A percentile compares a stretch with the other conserved stretches of the same genome.
phyloP scores from a whole-genome alignment of 2,113 vertebrate genomes.

The Spheniscus mendiculus region DNA sequence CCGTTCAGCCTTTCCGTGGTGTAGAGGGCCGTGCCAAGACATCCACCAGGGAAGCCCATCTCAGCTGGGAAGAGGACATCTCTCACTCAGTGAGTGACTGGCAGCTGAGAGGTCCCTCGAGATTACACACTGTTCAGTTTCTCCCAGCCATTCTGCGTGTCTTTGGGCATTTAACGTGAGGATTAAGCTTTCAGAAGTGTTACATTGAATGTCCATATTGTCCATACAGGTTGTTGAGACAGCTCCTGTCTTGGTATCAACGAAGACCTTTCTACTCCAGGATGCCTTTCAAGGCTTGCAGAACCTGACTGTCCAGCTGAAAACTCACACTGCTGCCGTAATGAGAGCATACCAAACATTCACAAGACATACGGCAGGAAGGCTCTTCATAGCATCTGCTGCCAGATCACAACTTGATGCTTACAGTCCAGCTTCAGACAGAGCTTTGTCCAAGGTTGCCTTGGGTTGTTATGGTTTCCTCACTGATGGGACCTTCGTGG shows the following conservation, averaged over 20 bases:
- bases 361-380: background rate
- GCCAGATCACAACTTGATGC: background rate
- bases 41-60: background rate
- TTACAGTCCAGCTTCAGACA: background rate
- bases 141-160: background rate
- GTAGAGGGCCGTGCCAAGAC: background rate
- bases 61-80: background rate
- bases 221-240: background rate
- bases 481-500: background rate
- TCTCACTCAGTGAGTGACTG: background rate
- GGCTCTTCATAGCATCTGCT: background rate
- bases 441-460: background rate
- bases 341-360: background rate
- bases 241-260: background rate
- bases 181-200: background rate
- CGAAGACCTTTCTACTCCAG: background rate
- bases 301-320: background rate
- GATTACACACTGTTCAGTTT: background rate
- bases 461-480: background rate
- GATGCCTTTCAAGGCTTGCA: background rate
- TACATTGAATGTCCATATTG: fast-evolving
- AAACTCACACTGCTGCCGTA: background rate
- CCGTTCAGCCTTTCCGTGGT: fast-evolving
- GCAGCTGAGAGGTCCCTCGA: background rate
- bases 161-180: background rate